These are phyloP conservation scores for Hydropsyche betteni DNA, from an alignment of 2,888 invertebrate species.

Conservation along the genomic window DNA sequence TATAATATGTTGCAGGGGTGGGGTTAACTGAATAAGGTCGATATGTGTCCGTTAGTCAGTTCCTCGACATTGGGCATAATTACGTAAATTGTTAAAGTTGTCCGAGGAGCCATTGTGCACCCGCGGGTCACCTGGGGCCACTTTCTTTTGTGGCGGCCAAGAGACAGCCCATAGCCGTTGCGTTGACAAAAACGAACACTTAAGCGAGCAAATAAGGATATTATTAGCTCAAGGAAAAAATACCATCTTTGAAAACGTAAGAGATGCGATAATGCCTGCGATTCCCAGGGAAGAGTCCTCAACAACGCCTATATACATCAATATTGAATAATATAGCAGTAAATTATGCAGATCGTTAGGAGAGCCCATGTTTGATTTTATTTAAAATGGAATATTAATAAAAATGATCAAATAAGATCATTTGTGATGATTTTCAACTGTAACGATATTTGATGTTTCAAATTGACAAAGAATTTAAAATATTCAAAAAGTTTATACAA, in stretches of 20 bases:
- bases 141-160: slow-evolving; percentile 40
- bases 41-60: slow-evolving; percentile 25
- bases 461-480: too few relatives aligned
- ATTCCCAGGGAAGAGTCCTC: background rate
- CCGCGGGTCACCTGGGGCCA: slow-evolving; percentile 35
- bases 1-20: background rate
- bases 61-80: slow-evolving; percentile 33
- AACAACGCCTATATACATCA: background rate
- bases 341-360: too few relatives aligned
- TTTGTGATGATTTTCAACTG: too few relatives aligned
- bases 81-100: slow-evolving; percentile 40
- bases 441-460: too few relatives aligned
- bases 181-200: background rate
- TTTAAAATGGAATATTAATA: too few relatives aligned
- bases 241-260: background rate
- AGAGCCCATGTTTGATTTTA: too few relatives aligned
- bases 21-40: slow-evolving; percentile 4
- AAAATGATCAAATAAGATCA: too few relatives aligned
- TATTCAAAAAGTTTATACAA: too few relatives aligned
- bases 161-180: background rate
- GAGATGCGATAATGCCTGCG: background rate
- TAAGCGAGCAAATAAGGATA: background rate
- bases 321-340: too few relatives aligned
- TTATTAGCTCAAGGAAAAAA: background rate
- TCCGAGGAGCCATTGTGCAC: slow-evolving; percentile 32